phyloP scores from a whole-genome alignment of 1,140 invertebrate species.

The Kradibia gibbosae region DNA sequence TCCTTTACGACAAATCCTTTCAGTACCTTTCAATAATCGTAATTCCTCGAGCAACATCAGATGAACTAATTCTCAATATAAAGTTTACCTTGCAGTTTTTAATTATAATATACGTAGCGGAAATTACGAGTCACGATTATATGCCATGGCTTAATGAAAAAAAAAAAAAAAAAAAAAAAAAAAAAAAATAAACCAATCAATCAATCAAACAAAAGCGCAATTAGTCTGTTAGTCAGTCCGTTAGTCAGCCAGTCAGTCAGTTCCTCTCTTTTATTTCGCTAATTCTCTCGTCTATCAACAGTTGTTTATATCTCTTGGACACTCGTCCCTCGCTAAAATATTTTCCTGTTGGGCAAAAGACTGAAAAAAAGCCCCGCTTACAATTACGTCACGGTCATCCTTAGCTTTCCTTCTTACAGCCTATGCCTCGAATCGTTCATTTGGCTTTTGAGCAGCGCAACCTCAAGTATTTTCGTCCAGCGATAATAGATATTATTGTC shows the following conservation, averaged over 20 bases:
- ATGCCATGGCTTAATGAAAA: background rate
- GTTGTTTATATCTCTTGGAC: background rate
- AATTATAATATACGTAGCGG: background rate
- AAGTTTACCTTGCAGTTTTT: background rate
- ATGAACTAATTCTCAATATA: slow-evolving; percentile 1
- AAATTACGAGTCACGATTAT: background rate
- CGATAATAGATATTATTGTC: slow-evolving; percentile 48
- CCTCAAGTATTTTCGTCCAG: slow-evolving; percentile 34
- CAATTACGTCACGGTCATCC: background rate
- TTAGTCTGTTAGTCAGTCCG: too few species aligned
- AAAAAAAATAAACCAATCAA: background rate
- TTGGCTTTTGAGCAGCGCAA: background rate
- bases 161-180: too few species aligned
- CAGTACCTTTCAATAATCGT: background rate
- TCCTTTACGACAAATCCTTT: background rate
- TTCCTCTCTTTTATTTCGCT: background rate
- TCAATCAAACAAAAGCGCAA: background rate
- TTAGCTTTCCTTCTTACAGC: background rate
- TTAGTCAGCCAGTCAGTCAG: background rate
- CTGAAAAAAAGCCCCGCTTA: background rate
- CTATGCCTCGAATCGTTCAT: background rate
- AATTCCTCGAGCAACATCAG: background rate
- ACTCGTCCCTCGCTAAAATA: background rate
- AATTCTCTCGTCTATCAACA: background rate
- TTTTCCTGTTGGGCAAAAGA: background rate